These are phyloP conservation scores for Semotilus atromaculatus DNA, from an alignment of 2,797 vertebrate species.

Conservation along the genomic window DNA sequence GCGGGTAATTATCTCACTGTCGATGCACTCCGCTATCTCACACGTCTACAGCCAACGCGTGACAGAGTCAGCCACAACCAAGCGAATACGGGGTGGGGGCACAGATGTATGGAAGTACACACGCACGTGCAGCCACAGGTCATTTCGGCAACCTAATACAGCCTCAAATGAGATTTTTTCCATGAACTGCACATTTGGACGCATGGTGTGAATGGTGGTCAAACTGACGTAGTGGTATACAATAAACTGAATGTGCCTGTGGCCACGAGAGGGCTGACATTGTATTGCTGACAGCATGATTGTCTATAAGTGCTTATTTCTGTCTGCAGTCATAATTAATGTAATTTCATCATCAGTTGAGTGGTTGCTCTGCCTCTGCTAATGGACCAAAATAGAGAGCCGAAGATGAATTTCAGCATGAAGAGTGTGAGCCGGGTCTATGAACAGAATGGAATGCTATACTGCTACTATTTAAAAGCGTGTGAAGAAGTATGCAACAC, in stretches of 20 bases:
- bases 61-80: constrained; percentile 37
- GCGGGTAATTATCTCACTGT: constrained; percentile 58
- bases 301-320: constrained; percentile 44
- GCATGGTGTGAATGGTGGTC: not conserved
- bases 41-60: constrained; percentile 42
- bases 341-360: constrained; percentile 32
- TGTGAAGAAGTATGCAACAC: not conserved
- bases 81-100: not conserved
- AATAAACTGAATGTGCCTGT: constrained; percentile 8
- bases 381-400: constrained; percentile 23
- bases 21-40: constrained; percentile 27
- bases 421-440: constrained; percentile 7
- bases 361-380: constrained; percentile 8
- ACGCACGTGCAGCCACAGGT: not conserved
- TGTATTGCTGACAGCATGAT: constrained; percentile 46
- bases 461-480: not conserved
- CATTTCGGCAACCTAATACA: constrained; percentile 32
- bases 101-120: not conserved
- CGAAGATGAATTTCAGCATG: constrained; percentile 20
- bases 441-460: not conserved
- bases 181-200: not conserved
- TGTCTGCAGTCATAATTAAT: constrained; percentile 51
- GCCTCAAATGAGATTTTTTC: not conserved
- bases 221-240: not conserved
- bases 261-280: constrained; percentile 29